Conservation (phyloP, 1,140 invertebrate species). For the Bursaphelenchus mucronatus region DNA sequence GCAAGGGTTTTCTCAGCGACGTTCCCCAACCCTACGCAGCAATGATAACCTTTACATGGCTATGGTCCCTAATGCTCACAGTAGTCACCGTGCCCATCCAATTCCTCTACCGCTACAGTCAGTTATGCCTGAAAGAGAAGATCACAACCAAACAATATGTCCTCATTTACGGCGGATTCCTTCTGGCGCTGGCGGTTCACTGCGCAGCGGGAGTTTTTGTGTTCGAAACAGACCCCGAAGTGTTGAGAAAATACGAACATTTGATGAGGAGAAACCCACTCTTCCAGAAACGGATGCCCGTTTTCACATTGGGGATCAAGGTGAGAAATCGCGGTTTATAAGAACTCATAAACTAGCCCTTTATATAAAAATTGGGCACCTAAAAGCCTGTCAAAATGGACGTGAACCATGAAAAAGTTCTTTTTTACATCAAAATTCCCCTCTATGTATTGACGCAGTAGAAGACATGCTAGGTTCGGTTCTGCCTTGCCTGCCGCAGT, state of each 20-base stretch:
- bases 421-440: too few relatives aligned
- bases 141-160: not conserved
- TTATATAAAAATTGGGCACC: too few relatives aligned
- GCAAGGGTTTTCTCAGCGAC: not conserved
- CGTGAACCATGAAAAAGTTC: too few relatives aligned
- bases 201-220: not conserved
- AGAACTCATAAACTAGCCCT: too few relatives aligned
- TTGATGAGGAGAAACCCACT: constrained; percentile 5
- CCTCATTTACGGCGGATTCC: not conserved
- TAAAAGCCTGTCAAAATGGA: too few relatives aligned
- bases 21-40: constrained; percentile 14
- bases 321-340: too few relatives aligned
- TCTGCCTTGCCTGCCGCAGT: too few relatives aligned
- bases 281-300: constrained; percentile 1
- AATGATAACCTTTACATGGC: not conserved
- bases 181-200: constrained; percentile 2
- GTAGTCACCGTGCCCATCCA: constrained; percentile 8
- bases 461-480: too few relatives aligned
- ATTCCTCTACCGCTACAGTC: constrained; percentile 13
- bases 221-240: constrained; percentile 13
- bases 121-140: not conserved
- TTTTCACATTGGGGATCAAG: not conserved
- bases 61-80: constrained; percentile 7
- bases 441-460: too few relatives aligned
- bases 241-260: not conserved